phyloP scores from a whole-genome alignment of 2,797 vertebrate genomes.

The Gambelia wislizenii region DNA sequence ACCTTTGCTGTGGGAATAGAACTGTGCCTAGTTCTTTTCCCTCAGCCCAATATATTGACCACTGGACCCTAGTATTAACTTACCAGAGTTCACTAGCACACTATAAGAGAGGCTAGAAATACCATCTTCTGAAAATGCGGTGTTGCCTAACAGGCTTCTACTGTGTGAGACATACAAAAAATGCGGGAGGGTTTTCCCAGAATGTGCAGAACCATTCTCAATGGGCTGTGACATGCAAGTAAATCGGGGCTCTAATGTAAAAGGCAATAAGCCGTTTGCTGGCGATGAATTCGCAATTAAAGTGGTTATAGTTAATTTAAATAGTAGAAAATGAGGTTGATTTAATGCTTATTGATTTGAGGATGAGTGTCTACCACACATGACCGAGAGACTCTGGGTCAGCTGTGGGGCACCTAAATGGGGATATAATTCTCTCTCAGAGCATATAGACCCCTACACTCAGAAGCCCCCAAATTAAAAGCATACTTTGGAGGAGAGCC shows the following conservation, averaged over 20 bases:
- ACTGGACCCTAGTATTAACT: neutral
- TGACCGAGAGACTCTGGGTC: constrained; percentile 68
- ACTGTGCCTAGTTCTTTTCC: neutral
- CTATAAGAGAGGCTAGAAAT: neutral
- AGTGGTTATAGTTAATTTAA: constrained; percentile 77
- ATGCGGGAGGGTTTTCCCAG: constrained; percentile 37
- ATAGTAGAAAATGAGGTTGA: constrained; percentile 74
- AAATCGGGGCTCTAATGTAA: constrained; percentile 70
- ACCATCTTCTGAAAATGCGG: constrained; percentile 2
- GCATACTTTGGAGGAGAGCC: neutral
- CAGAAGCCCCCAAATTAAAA: constrained; percentile 27
- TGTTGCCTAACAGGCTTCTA: constrained; percentile 42
- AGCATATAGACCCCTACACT: neutral
- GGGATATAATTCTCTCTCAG: neutral
- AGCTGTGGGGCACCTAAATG: constrained; percentile 48
- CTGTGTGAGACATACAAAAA: neutral
- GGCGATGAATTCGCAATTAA: constrained; percentile 74
- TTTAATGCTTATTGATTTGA: constrained; percentile 72
- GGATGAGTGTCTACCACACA: constrained; percentile 65
- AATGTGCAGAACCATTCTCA: constrained; percentile 68
- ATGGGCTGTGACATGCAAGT: constrained; percentile 72
- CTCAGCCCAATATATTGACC: neutral
- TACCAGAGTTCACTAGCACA: neutral
- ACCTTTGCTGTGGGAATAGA: neutral
- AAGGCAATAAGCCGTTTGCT: constrained; percentile 72